Evolutionary conservation across 1,140 invertebrate genomes (phyloP).

Genomic region (Drosophila murphyi): DNA sequence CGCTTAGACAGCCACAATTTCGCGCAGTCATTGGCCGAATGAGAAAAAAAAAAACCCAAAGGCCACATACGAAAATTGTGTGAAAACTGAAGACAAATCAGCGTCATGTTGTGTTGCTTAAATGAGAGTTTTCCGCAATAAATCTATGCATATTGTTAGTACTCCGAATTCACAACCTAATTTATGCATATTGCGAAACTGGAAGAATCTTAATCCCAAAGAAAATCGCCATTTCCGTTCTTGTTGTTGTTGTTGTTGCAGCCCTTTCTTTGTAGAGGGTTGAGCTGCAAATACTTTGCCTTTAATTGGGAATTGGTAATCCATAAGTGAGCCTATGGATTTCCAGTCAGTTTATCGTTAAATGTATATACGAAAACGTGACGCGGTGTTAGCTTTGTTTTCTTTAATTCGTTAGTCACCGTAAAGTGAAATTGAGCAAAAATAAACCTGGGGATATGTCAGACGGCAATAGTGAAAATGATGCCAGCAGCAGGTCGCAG

Average conservation of each 20-base stretch:
- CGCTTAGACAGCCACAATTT: constrained; percentile 55
- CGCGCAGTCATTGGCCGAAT: constrained; percentile 71
- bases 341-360: constrained; percentile 2
- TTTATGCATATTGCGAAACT: constrained; percentile 53
- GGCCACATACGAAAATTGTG: constrained; percentile 64
- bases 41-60: constrained; percentile 58
- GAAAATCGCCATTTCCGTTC: constrained; percentile 67
- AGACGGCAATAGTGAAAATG: constrained; percentile 22
- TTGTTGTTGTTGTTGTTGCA: constrained; percentile 47
- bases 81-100: constrained; percentile 10
- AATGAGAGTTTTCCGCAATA: background rate
- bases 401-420: background rate
- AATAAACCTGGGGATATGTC: constrained; percentile 38
- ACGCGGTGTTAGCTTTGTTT: background rate
- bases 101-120: background rate
- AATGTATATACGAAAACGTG: background rate
- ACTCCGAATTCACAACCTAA: background rate
- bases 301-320: constrained; percentile 1
- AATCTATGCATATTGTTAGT: background rate
- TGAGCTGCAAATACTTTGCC: background rate
- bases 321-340: constrained; percentile 2
- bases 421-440: background rate
- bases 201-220: constrained; percentile 40
- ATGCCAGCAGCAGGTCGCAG: constrained; percentile 1
- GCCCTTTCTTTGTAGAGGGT: constrained; percentile 45